Evolutionary conservation across 53 echinoderm and acorn worm genomes (phyloP).

Genomic region (Henricia sp.): DNA sequence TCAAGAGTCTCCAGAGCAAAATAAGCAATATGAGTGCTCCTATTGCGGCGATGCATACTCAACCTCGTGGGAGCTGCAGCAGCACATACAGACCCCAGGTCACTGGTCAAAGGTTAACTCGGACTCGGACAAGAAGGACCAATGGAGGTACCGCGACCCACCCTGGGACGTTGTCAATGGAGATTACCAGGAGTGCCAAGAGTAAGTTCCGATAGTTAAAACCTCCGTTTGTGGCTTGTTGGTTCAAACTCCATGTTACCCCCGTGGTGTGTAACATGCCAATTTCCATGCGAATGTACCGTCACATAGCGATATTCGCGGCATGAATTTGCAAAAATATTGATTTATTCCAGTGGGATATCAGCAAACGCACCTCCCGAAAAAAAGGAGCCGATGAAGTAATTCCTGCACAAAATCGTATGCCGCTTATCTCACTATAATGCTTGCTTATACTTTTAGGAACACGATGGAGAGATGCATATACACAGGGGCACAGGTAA

Average conservation of each 20-base stretch:
- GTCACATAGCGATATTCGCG: no score
- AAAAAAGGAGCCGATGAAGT: no score
- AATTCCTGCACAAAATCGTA: no score
- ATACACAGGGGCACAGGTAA: conserved; percentile 62
- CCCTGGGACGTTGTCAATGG: conserved; percentile 83
- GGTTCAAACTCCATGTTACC: no score
- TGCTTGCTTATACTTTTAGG: conserved; percentile 21
- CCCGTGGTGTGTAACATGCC: no score
- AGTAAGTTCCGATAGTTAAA: no score
- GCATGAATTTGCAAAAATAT: no score
- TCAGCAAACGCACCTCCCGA: no score
- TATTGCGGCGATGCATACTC: conserved; percentile 79
- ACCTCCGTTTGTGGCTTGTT: no score
- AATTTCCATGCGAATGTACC: no score
- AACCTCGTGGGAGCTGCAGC: conserved; percentile 62
- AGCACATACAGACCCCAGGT: conserved; percentile 67
- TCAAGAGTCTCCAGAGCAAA: not conserved
- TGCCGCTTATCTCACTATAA: no score
- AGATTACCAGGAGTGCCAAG: conserved; percentile 67
- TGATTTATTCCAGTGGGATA: no score
- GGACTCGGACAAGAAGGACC: conserved; percentile 56
- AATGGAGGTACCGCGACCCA: conserved; percentile 79
- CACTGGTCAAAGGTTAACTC: conserved; percentile 82
- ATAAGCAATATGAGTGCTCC: conserved; percentile 50
- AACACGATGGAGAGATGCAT: conserved; percentile 61